phyloP scores from a whole-genome alignment of 1,140 invertebrate species.

The Ladona fulva region DNA sequence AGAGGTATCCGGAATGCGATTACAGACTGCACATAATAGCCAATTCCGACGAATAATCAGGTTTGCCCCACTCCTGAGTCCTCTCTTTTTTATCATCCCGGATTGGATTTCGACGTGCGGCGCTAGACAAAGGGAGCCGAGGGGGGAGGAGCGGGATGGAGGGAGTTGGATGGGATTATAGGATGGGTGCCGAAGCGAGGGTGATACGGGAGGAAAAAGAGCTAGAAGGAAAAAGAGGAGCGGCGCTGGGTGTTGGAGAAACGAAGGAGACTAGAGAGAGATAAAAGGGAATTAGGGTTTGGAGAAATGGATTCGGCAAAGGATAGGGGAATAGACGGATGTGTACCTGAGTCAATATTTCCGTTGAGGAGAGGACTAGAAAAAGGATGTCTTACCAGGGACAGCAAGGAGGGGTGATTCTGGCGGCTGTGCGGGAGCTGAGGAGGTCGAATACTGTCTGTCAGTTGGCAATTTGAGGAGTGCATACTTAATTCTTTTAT shows the following conservation, averaged over 20 bases:
- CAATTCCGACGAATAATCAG: slow-evolving; percentile 4
- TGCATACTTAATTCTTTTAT: no score
- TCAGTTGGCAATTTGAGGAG: no score
- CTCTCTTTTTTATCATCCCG: background rate
- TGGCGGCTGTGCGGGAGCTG: no score
- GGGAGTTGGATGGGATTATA: background rate
- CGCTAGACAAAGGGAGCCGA: background rate
- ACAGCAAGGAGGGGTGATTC: no score
- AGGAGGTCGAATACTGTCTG: no score
- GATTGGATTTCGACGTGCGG: background rate
- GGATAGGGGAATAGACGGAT: background rate
- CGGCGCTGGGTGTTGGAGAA: no score
- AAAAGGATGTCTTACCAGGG: no score
- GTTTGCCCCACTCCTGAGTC: background rate
- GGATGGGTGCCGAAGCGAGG: background rate
- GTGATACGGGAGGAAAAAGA: background rate
- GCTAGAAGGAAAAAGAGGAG: background rate
- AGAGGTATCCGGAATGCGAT: background rate
- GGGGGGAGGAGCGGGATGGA: no score
- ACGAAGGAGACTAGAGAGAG: background rate
- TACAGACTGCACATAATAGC: slow-evolving; percentile 9
- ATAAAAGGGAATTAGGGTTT: background rate
- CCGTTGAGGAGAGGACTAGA: no score
- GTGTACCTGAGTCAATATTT: background rate
- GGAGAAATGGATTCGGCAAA: background rate